Percentiles rank a stretch among this genome's conserved stretches.
Conservation (phyloP, 1,140 invertebrate species). For the Scaptomyza graminum region DNA sequence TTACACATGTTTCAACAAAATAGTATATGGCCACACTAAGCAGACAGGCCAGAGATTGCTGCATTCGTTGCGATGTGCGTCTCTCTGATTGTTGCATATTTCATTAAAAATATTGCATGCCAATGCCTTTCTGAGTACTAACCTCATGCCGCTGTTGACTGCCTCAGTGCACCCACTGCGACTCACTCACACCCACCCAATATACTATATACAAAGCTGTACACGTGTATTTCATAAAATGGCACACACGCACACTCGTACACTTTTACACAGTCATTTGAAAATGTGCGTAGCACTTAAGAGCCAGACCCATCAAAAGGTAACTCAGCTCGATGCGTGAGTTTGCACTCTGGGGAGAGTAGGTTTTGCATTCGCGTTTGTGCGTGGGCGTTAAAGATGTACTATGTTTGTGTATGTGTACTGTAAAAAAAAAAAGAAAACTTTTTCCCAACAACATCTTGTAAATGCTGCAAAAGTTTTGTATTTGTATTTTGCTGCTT, state of each 20-base stretch:
- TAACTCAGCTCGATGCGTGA: slow-evolving; percentile 46
- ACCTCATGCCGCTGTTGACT: slow-evolving; percentile 1
- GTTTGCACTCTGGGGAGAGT: slow-evolving; percentile 44
- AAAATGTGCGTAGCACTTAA: slow-evolving; percentile 71
- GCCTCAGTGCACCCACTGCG: slow-evolving; percentile 29
- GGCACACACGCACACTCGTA: slow-evolving; percentile 45
- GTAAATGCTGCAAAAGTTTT: slow-evolving; percentile 20
- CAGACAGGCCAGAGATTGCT: background rate
- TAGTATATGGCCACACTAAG: slow-evolving; percentile 42
- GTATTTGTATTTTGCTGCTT: slow-evolving; percentile 4
- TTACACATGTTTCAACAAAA: slow-evolving; percentile 43
- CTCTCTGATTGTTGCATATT: slow-evolving; percentile 62
- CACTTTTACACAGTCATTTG: slow-evolving; percentile 14
- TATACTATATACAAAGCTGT: slow-evolving; percentile 18
- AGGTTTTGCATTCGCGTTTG: slow-evolving; percentile 49
- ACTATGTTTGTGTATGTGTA: slow-evolving; percentile 38
- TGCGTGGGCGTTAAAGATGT: slow-evolving; percentile 66
- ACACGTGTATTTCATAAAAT: slow-evolving; percentile 49
- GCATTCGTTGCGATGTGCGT: background rate
- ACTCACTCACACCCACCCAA: slow-evolving; percentile 1
- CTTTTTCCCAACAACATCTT: slow-evolving; percentile 46
- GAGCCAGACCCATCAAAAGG: slow-evolving; percentile 39
- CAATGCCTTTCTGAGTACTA: slow-evolving; percentile 34
- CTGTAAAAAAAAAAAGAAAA: slow-evolving; percentile 50
- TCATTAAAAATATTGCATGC: slow-evolving; percentile 78